These are phyloP conservation scores for Doryteuthis pealeii DNA, from an alignment of 1,140 invertebrate genomes.

Conservation along the genomic window DNA sequence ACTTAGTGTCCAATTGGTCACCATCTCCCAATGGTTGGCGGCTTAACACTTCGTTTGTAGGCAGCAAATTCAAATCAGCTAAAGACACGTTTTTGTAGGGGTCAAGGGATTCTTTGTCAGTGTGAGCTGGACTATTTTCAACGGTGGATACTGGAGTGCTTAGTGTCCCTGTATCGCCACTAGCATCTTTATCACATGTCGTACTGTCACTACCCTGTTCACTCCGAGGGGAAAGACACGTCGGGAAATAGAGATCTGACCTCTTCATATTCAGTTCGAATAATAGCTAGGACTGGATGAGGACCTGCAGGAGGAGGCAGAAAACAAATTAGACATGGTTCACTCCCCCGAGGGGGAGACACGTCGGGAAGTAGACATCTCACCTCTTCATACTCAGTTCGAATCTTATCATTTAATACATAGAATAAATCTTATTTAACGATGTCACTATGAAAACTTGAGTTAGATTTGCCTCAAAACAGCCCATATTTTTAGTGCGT, in stretches of 20 bases:
- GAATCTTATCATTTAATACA: too few relatives aligned
- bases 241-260: slow-evolving; percentile 46
- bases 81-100: slow-evolving; percentile 20
- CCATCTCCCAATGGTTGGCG: background rate
- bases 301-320: slow-evolving; percentile 25
- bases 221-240: slow-evolving; percentile 22
- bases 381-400: too few relatives aligned
- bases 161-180: slow-evolving; percentile 22
- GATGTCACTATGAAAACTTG: too few relatives aligned
- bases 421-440: too few relatives aligned
- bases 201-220: slow-evolving; percentile 16
- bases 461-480: too few relatives aligned
- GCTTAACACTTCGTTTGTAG: slow-evolving; percentile 42
- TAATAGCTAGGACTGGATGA: slow-evolving; percentile 40
- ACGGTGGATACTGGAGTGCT: slow-evolving; percentile 7
- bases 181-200: slow-evolving; percentile 28
- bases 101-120: slow-evolving; percentile 3
- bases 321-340: too few relatives aligned
- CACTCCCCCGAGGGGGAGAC: too few relatives aligned
- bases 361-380: too few relatives aligned
- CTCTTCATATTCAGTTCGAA: slow-evolving; percentile 48
- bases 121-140: slow-evolving; percentile 17
- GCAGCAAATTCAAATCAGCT: slow-evolving; percentile 49
- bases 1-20: background rate
- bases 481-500: too few relatives aligned